A percentile compares a stretch with the other conserved stretches of the same genome.
These are phyloP conservation scores for Neosilurus hyrtlii DNA, from an alignment of 2,797 vertebrate genomes.

Conservation along the genomic window DNA sequence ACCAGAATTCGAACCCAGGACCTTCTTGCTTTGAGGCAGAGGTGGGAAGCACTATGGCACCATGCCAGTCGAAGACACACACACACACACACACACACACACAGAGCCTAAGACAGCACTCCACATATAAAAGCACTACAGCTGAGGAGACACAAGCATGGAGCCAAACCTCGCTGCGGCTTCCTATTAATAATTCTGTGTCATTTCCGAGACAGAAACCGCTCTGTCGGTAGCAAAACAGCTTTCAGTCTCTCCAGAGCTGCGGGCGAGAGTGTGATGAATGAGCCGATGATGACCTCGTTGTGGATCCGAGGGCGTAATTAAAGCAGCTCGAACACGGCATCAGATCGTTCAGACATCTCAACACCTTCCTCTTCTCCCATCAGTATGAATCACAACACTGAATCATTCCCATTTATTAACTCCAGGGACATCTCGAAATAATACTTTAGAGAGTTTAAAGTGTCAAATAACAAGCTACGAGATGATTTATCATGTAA, in stretches of 20 bases:
- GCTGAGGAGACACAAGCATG: conserved; percentile 10
- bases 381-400: background rate
- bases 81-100: background rate
- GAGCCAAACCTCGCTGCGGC: background rate
- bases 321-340: background rate
- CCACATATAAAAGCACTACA: conserved; percentile 3
- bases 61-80: no score
- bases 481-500: background rate
- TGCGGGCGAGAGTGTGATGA: background rate
- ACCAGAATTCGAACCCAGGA: no score
- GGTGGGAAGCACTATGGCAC: no score
- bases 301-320: background rate
- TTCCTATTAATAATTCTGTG: conserved; percentile 36
- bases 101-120: background rate
- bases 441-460: background rate
- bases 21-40: no score
- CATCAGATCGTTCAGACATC: background rate
- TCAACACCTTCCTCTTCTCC: background rate
- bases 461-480: background rate
- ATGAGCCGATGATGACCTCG: background rate
- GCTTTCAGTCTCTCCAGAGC: background rate
- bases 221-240: background rate
- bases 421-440: background rate
- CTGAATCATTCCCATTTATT: background rate
- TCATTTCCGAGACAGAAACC: conserved; percentile 28